phyloP scores from a whole-genome alignment of 2,888 invertebrate species.

The Tipula unca region DNA sequence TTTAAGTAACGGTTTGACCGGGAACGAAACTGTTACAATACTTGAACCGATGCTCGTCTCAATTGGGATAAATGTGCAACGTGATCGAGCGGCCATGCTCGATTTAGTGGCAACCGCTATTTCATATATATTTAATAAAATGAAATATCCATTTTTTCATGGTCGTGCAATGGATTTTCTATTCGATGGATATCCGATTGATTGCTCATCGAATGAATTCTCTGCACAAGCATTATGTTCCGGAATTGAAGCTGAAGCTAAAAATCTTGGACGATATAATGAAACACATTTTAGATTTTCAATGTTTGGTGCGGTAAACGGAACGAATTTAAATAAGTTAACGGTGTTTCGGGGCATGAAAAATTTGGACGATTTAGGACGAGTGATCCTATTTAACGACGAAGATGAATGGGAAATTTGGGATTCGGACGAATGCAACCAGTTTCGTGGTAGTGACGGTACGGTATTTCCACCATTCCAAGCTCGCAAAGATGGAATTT shows the following conservation, averaged over 20 bases:
- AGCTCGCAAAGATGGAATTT: constrained; percentile 53
- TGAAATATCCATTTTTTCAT: constrained; percentile 49
- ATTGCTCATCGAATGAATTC: constrained; percentile 67
- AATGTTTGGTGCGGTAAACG: constrained; percentile 67
- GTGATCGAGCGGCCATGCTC: constrained; percentile 59
- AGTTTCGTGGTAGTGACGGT: constrained; percentile 73
- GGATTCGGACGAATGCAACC: constrained; percentile 63
- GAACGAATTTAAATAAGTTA: constrained; percentile 54
- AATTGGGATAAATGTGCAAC: constrained; percentile 44
- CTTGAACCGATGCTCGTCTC: constrained; percentile 64
- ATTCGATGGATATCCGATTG: constrained; percentile 62
- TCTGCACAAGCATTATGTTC: constrained; percentile 67
- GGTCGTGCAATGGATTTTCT: constrained; percentile 50
- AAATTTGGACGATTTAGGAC: constrained; percentile 63
- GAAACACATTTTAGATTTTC: constrained; percentile 63
- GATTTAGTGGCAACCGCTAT: constrained; percentile 60
- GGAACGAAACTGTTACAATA: constrained; percentile 59
- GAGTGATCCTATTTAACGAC: constrained; percentile 60
- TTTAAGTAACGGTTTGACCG: constrained; percentile 57
- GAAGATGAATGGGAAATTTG: constrained; percentile 53
- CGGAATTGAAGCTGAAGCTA: constrained; percentile 50
- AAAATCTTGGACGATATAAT: constrained; percentile 47
- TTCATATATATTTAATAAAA: constrained; percentile 58
- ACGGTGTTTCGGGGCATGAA: constrained; percentile 68
- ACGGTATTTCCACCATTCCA: constrained; percentile 78